phyloP scores from a whole-genome alignment of 2,888 invertebrate genomes.

The Sylvicola cinctus region DNA sequence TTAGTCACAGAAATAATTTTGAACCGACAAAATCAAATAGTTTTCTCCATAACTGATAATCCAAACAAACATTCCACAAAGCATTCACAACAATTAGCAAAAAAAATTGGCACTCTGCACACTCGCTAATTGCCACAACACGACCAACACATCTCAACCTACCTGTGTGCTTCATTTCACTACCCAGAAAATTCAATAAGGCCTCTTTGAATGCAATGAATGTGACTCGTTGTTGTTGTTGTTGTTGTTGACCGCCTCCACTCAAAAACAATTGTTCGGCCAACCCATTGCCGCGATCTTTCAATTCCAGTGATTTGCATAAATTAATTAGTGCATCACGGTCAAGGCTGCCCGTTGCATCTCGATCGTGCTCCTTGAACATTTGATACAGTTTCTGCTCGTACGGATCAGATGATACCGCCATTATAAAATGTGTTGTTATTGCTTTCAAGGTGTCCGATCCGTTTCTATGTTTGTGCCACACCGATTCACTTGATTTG shows the following conservation, averaged over 20 bases:
- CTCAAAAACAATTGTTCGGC: conserved; percentile 35
- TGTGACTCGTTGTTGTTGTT: conserved; percentile 27
- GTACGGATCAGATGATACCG: conserved; percentile 38
- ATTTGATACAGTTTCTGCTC: conserved; percentile 63
- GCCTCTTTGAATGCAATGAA: conserved; percentile 61
- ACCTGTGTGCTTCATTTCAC: conserved; percentile 14
- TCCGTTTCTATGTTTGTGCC: too few species aligned
- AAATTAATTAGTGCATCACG: conserved; percentile 42
- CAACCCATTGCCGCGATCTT: conserved; percentile 43
- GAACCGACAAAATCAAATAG: too few species aligned
- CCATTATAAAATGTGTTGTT: too few species aligned
- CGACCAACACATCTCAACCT: neutral
- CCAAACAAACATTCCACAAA: too few species aligned
- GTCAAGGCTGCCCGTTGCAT: conserved; percentile 45
- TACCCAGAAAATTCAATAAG: conserved; percentile 45
- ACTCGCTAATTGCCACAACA: too few species aligned
- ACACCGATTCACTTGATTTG: too few species aligned
- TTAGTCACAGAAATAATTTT: too few species aligned
- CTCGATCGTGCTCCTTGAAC: conserved; percentile 57
- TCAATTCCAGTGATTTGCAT: conserved; percentile 58
- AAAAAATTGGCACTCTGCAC: too few species aligned
- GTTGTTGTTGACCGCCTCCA: conserved; percentile 11
- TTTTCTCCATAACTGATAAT: too few species aligned
- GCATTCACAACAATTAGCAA: too few species aligned
- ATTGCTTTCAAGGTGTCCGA: too few species aligned